Evolutionary conservation across 2,888 invertebrate genomes (phyloP).

Genomic region (Clunio marinus): DNA sequence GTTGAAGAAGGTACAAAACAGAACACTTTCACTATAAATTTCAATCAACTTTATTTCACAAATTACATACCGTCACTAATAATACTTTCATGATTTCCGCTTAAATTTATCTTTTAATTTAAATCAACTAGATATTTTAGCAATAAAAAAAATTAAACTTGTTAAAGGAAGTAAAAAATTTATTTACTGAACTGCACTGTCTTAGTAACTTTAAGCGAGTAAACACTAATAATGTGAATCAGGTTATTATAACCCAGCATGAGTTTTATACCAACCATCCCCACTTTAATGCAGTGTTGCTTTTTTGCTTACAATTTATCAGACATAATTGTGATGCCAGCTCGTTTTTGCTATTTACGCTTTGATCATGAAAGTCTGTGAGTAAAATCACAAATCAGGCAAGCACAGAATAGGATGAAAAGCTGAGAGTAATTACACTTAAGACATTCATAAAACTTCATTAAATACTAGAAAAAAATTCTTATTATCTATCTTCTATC

Average conservation of each 20-base stretch:
- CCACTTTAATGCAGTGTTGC: slow-evolving; percentile 19
- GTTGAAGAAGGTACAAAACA: neutral
- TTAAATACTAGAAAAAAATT: slow-evolving; percentile 3
- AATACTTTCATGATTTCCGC: slow-evolving; percentile 25
- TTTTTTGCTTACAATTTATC: slow-evolving; percentile 18
- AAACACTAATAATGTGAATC: slow-evolving; percentile 31
- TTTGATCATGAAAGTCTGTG: neutral
- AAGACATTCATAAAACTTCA: neutral
- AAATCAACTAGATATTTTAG: neutral
- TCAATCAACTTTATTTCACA: neutral
- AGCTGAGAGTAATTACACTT: neutral
- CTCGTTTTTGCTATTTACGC: neutral
- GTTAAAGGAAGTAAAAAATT: neutral
- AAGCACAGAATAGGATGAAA: neutral
- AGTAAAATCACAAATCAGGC: slow-evolving; percentile 1
- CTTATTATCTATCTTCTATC: neutral
- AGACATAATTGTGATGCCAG: slow-evolving; percentile 10
- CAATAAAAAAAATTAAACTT: neutral
- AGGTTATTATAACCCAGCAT: slow-evolving; percentile 35
- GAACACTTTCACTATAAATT: neutral
- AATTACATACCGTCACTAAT: slow-evolving; percentile 27
- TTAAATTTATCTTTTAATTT: slow-evolving; percentile 5
- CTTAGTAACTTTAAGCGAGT: slow-evolving; percentile 20
- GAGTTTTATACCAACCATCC: slow-evolving; percentile 32
- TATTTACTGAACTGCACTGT: slow-evolving; percentile 24